Evolutionary conservation across 2,113 vertebrate genomes (phyloP), one percentile per base, ranked within the genome.

Genomic region (Sphyrna mokarran): DNA sequence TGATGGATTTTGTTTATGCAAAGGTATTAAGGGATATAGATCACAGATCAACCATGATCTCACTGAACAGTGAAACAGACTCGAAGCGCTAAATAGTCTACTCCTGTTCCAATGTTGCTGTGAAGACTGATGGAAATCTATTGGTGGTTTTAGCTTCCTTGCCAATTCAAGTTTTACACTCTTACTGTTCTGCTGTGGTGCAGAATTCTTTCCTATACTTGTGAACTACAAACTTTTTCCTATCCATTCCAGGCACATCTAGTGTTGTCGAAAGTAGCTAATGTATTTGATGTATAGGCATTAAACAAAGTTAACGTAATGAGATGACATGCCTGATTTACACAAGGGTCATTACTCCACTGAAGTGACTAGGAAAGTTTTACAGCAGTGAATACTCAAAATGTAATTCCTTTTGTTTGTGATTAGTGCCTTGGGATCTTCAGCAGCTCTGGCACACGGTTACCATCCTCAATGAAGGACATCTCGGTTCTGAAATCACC

Each of bases 261-360:
- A 95, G 40, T 95, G 94, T 33, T 69, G 20, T 72, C 69, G 16
- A 90, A 61, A 90, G 58, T 29, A 90, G 63, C 29, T 16, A 29
- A 16, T 54, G 40, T 95, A 95, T 95, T 72, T 95, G 29, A 11
- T 72, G 13, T 33, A 18, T 43, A 54, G 23, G 37, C 58, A 48
- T 70, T 93, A 95, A 95, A 72, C 43, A 72, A 95, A 95, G 69
- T 40, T 76, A 95, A 95, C 26, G 69, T 54, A 95, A 95, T 72
- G 68, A 54, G 68, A 76, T 72, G 37, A 72, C 94, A 72, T 70
- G 94, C 76, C 94, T 72, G 69, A 95, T 95, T 95, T 95, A 95
- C 91, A 72, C 69, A 72, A 48, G 69, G 40, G 54, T 29, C 94
- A 93, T 16, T 66, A 61, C 58, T 93, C 89, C 89, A 95, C 23